These are phyloP conservation scores for Sceloporus tristichus DNA, from an alignment of 2,113 vertebrate species.

Conservation along the genomic window DNA sequence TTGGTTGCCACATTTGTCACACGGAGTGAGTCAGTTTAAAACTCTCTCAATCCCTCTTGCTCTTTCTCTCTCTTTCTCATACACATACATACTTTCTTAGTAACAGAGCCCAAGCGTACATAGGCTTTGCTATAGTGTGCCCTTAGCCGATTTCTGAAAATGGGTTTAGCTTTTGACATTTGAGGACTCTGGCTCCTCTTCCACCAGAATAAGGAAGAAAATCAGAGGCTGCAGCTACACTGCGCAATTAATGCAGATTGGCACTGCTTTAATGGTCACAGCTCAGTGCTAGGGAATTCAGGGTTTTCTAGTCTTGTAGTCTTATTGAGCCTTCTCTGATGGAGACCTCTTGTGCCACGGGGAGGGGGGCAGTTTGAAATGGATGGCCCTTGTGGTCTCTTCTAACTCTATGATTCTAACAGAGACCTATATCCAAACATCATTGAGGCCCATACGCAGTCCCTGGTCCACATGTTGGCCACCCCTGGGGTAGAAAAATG, in stretches of 20 bases:
- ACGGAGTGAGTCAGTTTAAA: background rate
- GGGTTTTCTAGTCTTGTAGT: no score
- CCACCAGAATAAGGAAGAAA: background rate
- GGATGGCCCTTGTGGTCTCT: no score
- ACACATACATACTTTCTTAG: no score
- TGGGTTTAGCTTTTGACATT: background rate
- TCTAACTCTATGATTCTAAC: no score
- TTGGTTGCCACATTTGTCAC: constrained; percentile 5
- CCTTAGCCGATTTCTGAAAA: background rate
- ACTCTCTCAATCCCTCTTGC: background rate
- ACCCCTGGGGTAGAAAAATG: background rate
- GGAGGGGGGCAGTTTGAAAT: background rate
- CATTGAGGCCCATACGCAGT: background rate
- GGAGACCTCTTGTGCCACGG: background rate
- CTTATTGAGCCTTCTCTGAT: no score
- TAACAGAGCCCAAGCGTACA: no score
- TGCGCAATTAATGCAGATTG: no score
- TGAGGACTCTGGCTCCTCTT: background rate
- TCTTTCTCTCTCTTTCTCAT: no score
- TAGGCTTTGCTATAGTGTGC: background rate
- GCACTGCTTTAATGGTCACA: no score
- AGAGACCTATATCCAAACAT: background rate
- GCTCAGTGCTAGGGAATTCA: no score
- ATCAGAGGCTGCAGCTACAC: no score
- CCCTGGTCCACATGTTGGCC: no score